Evolutionary conservation across 2,113 vertebrate genomes (phyloP), one percentile per base, ranked within the genome.

Genomic region (Hemichromis elongatus): DNA sequence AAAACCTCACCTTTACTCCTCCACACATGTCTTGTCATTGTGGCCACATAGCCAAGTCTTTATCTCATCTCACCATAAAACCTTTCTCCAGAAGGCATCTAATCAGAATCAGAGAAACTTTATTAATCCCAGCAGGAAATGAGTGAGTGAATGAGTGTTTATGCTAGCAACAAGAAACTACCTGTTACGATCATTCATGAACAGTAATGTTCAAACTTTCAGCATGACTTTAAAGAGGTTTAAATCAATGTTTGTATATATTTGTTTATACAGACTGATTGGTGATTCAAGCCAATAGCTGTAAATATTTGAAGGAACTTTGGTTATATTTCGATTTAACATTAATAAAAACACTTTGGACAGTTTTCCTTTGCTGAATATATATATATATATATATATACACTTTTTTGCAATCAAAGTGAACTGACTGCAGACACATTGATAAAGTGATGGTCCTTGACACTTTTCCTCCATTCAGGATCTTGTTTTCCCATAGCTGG

Each of bases 401-500:
- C n/a, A 52, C 50, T 3, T 19, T 52, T 52, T 52, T 18, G 3
- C 14, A 18, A 52, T 3, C 18, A 52, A 73, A 28, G 24, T 70
- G 14, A 70, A 45, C 66, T 26, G 37, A 24, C 63, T 42, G 37
- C n/a, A 42, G 40, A 10, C 42, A 73, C 24, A 18, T 7, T 30
- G 24, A 50, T 73, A 11, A 73, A 75, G 42, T 75, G 11, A 50
- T 7, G 0, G 1, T 75, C 16, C n/a, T 75, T 1, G 0, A 10
- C 19, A n/a, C 70, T n/a, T 73, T 63, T 73, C 16, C 14, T 50
- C 42, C 42, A 73, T 50, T 50, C 9, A 50, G 26, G 42, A 28
- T 73, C 18, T 73, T 73, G 42, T 30, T 73, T 5, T 11, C 24
- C 24, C 21, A 28, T 11, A 50, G 11, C 2, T 28, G 47, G 9